A percentile compares a stretch with the other conserved stretches of the same genome.
phyloP scores from a whole-genome alignment of 2,888 invertebrate genomes.

The Epiblema foenella region DNA sequence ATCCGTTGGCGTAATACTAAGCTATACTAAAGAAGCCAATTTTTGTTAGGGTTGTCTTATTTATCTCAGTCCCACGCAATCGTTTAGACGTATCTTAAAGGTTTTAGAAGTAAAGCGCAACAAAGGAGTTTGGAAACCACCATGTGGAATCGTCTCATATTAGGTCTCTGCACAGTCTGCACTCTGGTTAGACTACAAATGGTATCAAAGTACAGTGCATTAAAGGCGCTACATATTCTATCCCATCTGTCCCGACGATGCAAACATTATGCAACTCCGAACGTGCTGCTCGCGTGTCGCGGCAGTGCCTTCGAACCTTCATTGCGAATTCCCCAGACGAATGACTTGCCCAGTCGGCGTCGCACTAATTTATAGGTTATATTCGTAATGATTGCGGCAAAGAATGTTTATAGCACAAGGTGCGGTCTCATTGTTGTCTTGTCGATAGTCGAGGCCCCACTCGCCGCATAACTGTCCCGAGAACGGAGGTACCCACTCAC shows the following conservation, averaged over 20 bases:
- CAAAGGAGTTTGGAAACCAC: no score
- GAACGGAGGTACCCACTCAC: constrained; percentile 79
- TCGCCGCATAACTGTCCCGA: constrained; percentile 75
- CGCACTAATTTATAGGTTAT: constrained; percentile 81
- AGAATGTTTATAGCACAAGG: constrained; percentile 82
- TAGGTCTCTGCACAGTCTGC: not conserved
- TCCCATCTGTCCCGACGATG: constrained; percentile 5
- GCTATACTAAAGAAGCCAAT: no score
- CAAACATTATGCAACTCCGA: constrained; percentile 46
- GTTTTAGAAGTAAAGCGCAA: no score
- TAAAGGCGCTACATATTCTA: constrained; percentile 23
- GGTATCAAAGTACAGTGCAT: not conserved
- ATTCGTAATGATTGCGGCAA: constrained; percentile 80
- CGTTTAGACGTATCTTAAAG: no score
- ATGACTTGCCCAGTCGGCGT: constrained; percentile 68
- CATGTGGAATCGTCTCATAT: no score
- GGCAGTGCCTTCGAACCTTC: constrained; percentile 57
- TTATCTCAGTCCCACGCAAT: no score
- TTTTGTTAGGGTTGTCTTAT: no score
- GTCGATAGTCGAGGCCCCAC: constrained; percentile 67
- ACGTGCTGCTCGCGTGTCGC: constrained; percentile 50
- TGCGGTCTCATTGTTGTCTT: constrained; percentile 81
- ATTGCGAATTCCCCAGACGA: constrained; percentile 71
- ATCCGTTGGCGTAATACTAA: no score
- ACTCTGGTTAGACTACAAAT: not conserved